Evolutionary conservation across 2,888 invertebrate genomes (phyloP).

Genomic region (Timandra comae): DNA sequence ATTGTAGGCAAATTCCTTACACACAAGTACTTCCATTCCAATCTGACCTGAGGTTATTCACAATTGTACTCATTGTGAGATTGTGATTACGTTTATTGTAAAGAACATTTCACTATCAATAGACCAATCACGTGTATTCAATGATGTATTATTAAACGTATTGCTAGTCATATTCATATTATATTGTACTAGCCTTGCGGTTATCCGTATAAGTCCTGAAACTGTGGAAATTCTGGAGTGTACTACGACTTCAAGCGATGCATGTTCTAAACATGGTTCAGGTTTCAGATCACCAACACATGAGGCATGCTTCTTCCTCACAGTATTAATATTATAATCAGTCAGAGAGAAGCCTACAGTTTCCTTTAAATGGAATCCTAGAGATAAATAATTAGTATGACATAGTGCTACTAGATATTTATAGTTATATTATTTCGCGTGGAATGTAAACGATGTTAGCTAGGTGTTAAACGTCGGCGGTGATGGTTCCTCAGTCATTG

Average conservation of each 20-base stretch:
- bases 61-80: constrained; percentile 16
- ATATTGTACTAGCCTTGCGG: too few species aligned
- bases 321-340: too few species aligned
- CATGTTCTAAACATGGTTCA: too few species aligned
- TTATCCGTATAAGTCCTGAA: too few species aligned
- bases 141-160: constrained; percentile 16
- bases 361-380: background rate
- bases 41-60: constrained; percentile 16
- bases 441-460: constrained; percentile 17
- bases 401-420: too few species aligned
- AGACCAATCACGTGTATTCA: constrained; percentile 21
- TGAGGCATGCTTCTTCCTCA: too few species aligned
- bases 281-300: too few species aligned
- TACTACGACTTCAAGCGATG: too few species aligned
- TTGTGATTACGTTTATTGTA: constrained; percentile 21
- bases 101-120: constrained; percentile 16
- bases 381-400: too few species aligned
- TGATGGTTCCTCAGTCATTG: constrained; percentile 24
- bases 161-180: constrained; percentile 10
- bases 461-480: constrained; percentile 24
- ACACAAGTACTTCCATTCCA: constrained; percentile 22
- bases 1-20: constrained; percentile 49
- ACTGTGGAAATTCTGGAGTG: too few species aligned
- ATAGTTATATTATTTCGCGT: constrained; percentile 2
- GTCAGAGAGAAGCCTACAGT: too few species aligned